Conservation (phyloP, 2,113 vertebrate genomes). For the Scatophagus argus region DNA sequence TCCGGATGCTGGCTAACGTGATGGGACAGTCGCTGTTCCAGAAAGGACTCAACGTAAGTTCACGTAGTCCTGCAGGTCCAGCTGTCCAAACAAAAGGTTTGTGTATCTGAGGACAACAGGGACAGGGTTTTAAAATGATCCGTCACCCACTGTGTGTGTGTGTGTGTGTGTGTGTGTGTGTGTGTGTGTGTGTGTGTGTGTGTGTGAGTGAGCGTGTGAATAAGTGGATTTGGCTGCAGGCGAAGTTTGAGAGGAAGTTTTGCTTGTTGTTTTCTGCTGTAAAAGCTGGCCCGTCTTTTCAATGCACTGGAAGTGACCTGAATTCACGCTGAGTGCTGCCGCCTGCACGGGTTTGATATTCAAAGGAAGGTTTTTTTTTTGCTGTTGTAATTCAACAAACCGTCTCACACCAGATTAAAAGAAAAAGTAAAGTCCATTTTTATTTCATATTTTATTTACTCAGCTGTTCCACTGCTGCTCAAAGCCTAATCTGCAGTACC, state of each 20-base stretch:
- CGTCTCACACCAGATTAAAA: too few species aligned
- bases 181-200: constrained; percentile 6
- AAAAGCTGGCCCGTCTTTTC: background rate
- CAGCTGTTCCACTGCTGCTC: background rate
- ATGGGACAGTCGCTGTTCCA: constrained; percentile 97
- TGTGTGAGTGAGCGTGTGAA: constrained; percentile 1
- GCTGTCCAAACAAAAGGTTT: constrained; percentile 29
- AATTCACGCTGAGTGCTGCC: background rate
- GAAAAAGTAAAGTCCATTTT: too few species aligned
- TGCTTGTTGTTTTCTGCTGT: background rate
- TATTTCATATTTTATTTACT: background rate
- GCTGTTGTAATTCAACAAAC: too few species aligned
- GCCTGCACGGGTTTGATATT: background rate
- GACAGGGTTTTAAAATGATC: constrained; percentile 33
- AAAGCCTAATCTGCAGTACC: background rate
- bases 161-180: constrained; percentile 19
- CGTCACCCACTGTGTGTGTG: constrained; percentile 14
- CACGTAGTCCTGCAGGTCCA: background rate
- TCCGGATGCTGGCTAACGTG: constrained; percentile 98
- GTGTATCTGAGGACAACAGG: constrained; percentile 19
- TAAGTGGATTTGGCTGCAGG: constrained; percentile 24
- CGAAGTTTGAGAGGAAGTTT: constrained; percentile 13
- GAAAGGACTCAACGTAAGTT: constrained; percentile 95
- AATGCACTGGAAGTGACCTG: background rate
- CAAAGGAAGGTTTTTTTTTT: too few species aligned